Percentiles rank a stretch among this genome's conserved stretches.
These are phyloP conservation scores for Drosophila auraria DNA, from an alignment of 1,140 invertebrate genomes.

Conservation along the genomic window DNA sequence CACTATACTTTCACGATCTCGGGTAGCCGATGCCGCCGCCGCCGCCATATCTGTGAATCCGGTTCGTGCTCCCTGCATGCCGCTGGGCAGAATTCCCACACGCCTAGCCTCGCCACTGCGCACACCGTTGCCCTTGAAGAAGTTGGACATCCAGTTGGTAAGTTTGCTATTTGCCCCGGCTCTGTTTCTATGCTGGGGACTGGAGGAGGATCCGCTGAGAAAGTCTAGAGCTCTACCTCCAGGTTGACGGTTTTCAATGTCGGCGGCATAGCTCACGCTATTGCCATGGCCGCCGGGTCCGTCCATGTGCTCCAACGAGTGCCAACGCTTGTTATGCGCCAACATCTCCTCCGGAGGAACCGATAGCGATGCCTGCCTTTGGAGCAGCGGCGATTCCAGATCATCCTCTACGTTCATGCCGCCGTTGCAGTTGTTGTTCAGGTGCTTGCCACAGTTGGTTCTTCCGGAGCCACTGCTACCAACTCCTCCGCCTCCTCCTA, in stretches of 20 bases:
- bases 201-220: constrained; percentile 15
- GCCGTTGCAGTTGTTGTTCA: constrained; percentile 86
- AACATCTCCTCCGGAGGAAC: constrained; percentile 85
- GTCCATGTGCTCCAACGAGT: constrained; percentile 90
- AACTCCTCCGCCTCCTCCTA: constrained; percentile 69
- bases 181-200: constrained; percentile 32
- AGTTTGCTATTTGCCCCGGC: constrained; percentile 42
- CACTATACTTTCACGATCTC: constrained; percentile 85
- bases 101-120: constrained; percentile 63
- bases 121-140: constrained; percentile 61
- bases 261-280: constrained; percentile 78
- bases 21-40: constrained; percentile 50
- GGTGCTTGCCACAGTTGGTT: constrained; percentile 79
- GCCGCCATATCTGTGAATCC: constrained; percentile 72
- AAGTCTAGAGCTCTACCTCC: constrained; percentile 18
- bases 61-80: constrained; percentile 64
- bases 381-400: constrained; percentile 87
- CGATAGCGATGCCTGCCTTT: constrained; percentile 86
- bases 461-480: constrained; percentile 30
- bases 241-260: constrained; percentile 64
- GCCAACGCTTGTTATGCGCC: constrained; percentile 89
- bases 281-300: constrained; percentile 78
- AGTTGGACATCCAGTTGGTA: constrained; percentile 66
- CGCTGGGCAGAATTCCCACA: constrained; percentile 66
- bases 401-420: constrained; percentile 85